phyloP scores from a whole-genome alignment of 2,113 vertebrate species.

The Pelodiscus sinensis region DNA sequence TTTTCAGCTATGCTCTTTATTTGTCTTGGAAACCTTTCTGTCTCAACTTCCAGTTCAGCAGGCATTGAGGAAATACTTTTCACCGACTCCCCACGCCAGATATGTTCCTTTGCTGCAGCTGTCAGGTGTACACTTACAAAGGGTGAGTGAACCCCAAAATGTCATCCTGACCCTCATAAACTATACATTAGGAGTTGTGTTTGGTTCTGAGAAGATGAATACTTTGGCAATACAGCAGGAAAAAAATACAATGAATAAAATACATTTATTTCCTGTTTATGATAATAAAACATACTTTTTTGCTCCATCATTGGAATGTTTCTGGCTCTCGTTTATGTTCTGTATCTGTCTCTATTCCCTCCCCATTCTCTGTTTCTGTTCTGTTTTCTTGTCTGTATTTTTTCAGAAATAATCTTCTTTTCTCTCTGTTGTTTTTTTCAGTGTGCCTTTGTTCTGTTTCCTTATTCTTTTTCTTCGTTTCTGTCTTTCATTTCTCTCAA shows the following conservation, averaged over 20 bases:
- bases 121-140: constrained; percentile 24
- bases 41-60: constrained; percentile 1
- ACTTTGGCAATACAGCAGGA: constrained; percentile 32
- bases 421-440: neutral
- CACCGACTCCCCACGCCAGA: neutral
- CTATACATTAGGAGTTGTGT: neutral
- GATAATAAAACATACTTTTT: constrained; percentile 3
- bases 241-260: constrained; percentile 20
- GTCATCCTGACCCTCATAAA: constrained; percentile 11
- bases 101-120: constrained; percentile 14
- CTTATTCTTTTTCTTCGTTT: constrained; percentile 24
- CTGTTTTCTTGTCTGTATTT: neutral
- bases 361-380: neutral
- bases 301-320: neutral
- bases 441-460: constrained; percentile 23
- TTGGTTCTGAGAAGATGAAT: constrained; percentile 1
- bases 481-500: constrained; percentile 45
- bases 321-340: neutral
- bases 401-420: constrained; percentile 38
- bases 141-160: constrained; percentile 2
- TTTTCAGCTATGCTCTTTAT: neutral
- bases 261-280: constrained; percentile 38
- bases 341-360: neutral
- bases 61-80: constrained; percentile 1
- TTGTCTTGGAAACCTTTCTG: neutral